Conservation (phyloP, 2,113 vertebrate species). For the Hassar affinis region DNA sequence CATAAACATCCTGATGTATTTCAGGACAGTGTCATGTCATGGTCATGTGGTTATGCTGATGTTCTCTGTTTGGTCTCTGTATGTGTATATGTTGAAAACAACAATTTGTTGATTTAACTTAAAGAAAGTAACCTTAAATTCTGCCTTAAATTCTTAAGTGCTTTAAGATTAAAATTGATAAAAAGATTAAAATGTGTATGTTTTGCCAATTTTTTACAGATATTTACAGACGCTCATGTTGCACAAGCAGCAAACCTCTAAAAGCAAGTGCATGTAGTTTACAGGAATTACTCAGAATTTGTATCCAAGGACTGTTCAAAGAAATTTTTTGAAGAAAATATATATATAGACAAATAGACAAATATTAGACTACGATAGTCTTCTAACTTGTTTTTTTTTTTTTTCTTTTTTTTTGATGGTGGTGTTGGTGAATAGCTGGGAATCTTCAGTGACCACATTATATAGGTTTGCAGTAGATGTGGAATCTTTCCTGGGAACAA, state of each 20-base stretch:
- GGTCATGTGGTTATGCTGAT: neutral
- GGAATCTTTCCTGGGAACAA: neutral
- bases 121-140: too few relatives aligned
- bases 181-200: too few relatives aligned
- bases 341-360: neutral
- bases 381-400: neutral
- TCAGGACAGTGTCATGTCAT: neutral
- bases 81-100: too few relatives aligned
- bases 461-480: neutral
- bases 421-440: neutral
- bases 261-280: neutral
- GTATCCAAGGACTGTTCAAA: neutral
- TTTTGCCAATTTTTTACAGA: neutral
- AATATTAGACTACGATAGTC: neutral
- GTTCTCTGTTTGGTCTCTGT: neutral
- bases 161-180: too few relatives aligned
- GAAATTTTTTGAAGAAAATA: neutral
- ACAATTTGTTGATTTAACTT: too few relatives aligned
- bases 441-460: neutral
- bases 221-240: neutral
- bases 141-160: too few relatives aligned
- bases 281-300: neutral
- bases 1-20: neutral
- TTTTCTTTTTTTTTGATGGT: neutral
- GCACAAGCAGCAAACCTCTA: neutral